Percentiles rank a stretch among this genome's conserved stretches.
These are phyloP conservation scores for Buteo buteo DNA, from an alignment of 2,113 vertebrate species.

Conservation along the genomic window DNA sequence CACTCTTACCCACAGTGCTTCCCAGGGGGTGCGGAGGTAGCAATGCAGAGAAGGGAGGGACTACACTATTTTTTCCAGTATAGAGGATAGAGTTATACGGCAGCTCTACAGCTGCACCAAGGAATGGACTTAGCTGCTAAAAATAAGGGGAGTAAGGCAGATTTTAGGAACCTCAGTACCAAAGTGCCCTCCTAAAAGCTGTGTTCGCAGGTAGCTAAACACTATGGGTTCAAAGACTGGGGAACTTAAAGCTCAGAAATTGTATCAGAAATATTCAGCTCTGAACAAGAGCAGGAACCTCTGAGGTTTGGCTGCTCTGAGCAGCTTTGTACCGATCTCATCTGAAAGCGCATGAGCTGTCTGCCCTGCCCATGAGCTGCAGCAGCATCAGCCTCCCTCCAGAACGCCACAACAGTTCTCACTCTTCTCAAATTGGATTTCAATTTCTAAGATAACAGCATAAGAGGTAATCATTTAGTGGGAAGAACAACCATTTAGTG, in stretches of 20 bases:
- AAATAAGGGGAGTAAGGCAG: background rate
- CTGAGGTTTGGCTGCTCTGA: background rate
- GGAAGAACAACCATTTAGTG: background rate
- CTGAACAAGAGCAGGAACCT: background rate
- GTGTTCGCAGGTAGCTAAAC: background rate
- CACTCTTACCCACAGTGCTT: background rate
- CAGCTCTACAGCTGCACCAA: background rate
- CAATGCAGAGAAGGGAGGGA: background rate
- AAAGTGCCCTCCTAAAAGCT: background rate
- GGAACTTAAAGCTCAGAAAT: background rate
- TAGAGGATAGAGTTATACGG: background rate
- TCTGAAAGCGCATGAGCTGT: background rate
- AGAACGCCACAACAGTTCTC: background rate
- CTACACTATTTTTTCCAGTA: background rate
- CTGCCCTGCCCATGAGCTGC: background rate
- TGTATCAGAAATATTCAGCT: background rate
- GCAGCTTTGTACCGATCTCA: accelerated
- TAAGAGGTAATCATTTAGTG: background rate
- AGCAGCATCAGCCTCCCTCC: background rate
- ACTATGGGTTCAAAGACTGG: accelerated
- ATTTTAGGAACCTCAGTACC: background rate
- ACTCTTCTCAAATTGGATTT: background rate
- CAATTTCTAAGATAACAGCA: background rate
- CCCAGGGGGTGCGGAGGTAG: background rate
- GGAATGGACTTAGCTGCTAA: background rate